Evolutionary conservation across 64 coral and sea anemone species (phyloP).

Genomic region (Actinia equina): DNA sequence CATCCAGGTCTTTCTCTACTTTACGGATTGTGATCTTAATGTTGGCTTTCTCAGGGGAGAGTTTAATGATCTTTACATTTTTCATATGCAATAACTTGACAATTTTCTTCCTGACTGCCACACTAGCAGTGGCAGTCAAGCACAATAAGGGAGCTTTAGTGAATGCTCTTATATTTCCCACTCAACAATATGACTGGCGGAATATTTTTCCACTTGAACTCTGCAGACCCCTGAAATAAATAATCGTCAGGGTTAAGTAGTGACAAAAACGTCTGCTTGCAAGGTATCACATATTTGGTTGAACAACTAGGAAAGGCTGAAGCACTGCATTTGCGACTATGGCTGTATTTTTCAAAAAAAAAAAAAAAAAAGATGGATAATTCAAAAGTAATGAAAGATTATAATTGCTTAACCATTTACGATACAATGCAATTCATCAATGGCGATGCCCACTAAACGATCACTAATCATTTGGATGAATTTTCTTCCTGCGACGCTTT

Average conservation of each 20-base stretch:
- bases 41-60: constrained; percentile 44
- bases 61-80: constrained; percentile 26
- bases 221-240: constrained; percentile 12
- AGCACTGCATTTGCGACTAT: too few relatives aligned
- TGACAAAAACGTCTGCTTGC: too few relatives aligned
- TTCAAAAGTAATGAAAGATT: too few relatives aligned
- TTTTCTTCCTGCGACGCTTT: constrained; percentile 10
- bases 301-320: too few relatives aligned
- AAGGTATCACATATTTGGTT: too few relatives aligned
- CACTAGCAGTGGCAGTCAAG: constrained; percentile 48
- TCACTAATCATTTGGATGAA: neutral
- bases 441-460: constrained; percentile 22
- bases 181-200: constrained; percentile 26
- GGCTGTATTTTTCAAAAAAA: too few relatives aligned
- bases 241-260: too few relatives aligned
- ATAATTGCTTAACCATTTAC: constrained; percentile 31
- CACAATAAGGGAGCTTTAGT: constrained; percentile 28
- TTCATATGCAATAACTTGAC: constrained; percentile 47
- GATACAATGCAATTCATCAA: constrained; percentile 43
- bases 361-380: too few relatives aligned
- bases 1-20: constrained; percentile 26
- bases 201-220: constrained; percentile 19
- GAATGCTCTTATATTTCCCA: constrained; percentile 44
- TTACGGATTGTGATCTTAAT: constrained; percentile 22
- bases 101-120: constrained; percentile 47